phyloP scores from a whole-genome alignment of 2,888 invertebrate genomes.

The Aspidiotus rigidus region DNA sequence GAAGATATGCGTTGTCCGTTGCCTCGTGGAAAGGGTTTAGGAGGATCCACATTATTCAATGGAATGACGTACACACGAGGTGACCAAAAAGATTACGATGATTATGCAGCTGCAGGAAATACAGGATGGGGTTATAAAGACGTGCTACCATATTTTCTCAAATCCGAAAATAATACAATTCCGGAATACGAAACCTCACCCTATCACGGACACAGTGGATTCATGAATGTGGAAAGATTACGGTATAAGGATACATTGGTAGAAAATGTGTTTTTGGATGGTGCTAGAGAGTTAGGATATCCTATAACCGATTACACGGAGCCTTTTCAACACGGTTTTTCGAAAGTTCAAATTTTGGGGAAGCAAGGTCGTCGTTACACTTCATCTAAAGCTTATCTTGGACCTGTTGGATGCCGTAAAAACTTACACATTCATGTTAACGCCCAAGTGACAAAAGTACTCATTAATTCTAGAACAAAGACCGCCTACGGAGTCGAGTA shows the following conservation, averaged over 20 bases:
- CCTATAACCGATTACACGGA: slow-evolving; percentile 48
- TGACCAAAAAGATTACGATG: slow-evolving; percentile 39
- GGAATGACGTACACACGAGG: slow-evolving; percentile 48
- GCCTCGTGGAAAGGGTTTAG: slow-evolving; percentile 39
- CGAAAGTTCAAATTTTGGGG: slow-evolving; percentile 33
- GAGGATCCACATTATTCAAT: slow-evolving; percentile 50
- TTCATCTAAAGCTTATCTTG: slow-evolving; percentile 53
- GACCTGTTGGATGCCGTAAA: slow-evolving; percentile 41
- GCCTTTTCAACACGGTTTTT: slow-evolving; percentile 38
- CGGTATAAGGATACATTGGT: slow-evolving; percentile 56
- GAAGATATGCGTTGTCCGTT: slow-evolving; percentile 38
- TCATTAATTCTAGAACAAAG: slow-evolving; percentile 44
- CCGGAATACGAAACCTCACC: slow-evolving; percentile 37
- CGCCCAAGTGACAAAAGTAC: slow-evolving; percentile 39
- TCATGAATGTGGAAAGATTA: slow-evolving; percentile 58
- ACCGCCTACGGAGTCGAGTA: slow-evolving; percentile 46
- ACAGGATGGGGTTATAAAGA: slow-evolving; percentile 45
- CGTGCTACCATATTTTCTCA: slow-evolving; percentile 42
- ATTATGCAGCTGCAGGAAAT: slow-evolving; percentile 39
- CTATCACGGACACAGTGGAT: slow-evolving; percentile 59
- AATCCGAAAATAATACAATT: slow-evolving; percentile 40
- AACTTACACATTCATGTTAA: slow-evolving; percentile 42
- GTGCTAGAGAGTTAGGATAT: slow-evolving; percentile 54
- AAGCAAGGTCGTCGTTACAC: slow-evolving; percentile 40
- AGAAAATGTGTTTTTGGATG: slow-evolving; percentile 55